These are phyloP conservation scores for Isurus oxyrinchus DNA, from an alignment of 2,113 vertebrate species.

Conservation along the genomic window DNA sequence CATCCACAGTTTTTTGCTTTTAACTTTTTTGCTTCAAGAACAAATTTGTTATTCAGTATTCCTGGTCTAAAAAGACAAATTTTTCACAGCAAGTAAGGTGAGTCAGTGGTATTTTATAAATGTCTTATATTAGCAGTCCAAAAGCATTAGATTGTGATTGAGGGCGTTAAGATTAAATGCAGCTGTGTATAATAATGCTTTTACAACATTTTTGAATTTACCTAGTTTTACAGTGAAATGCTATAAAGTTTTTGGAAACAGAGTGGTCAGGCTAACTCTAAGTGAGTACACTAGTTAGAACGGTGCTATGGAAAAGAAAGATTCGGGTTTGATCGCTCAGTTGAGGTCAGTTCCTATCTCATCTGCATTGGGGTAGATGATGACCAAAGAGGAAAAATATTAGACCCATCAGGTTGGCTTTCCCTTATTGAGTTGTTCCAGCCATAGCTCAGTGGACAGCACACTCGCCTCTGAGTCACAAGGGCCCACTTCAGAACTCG, in stretches of 20 bases:
- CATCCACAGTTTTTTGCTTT: too few relatives aligned
- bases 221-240: neutral
- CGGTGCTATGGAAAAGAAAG: neutral
- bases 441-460: too few relatives aligned
- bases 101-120: neutral
- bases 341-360: neutral
- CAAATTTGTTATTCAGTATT: neutral
- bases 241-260: neutral
- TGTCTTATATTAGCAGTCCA: neutral
- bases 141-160: neutral
- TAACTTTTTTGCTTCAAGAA: too few relatives aligned
- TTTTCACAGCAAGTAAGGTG: neutral
- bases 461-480: neutral
- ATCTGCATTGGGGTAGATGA: neutral
- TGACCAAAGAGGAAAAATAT: neutral
- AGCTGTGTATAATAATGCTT: neutral
- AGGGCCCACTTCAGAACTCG: neutral
- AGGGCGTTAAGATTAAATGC: neutral
- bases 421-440: neutral
- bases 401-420: neutral
- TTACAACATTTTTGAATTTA: neutral
- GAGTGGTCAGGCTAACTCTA: neutral
- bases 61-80: neutral
- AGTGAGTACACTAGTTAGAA: too few relatives aligned
- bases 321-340: neutral